These are phyloP conservation scores for Nannospalax galili DNA, from an alignment of 2,113 vertebrate genomes.

Conservation along the genomic window DNA sequence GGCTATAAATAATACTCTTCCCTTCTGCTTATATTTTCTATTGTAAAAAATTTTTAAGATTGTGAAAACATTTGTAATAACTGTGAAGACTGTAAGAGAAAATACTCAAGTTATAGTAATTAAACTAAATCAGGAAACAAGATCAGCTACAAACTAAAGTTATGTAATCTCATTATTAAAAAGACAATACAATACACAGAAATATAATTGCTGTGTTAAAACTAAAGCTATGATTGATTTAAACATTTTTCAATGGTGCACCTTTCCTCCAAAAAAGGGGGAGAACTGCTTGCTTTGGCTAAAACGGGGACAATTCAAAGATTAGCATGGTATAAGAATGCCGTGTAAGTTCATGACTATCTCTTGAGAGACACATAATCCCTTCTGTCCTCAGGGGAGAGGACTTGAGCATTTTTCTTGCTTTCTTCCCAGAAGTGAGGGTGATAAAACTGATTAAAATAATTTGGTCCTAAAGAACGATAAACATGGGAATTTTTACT, in stretches of 20 bases:
- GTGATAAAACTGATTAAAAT: not conserved
- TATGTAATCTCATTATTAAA: not conserved
- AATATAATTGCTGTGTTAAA: not conserved
- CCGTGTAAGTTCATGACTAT: not conserved
- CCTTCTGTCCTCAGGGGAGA: not conserved
- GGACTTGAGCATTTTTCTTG: not conserved
- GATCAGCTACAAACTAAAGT: not conserved
- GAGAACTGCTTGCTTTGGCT: too few species aligned
- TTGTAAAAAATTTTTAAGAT: not conserved
- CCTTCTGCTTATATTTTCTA: not conserved
- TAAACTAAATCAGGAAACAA: not conserved
- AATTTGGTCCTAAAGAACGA: not conserved
- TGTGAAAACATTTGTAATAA: not conserved
- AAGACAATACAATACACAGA: not conserved
- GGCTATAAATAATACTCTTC: not conserved
- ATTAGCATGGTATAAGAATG: not conserved
- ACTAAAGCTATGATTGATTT: not conserved
- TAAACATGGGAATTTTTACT: not conserved
- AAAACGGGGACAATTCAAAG: too few species aligned
- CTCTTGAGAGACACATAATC: not conserved
- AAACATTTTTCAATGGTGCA: not conserved
- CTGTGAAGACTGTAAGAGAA: not conserved
- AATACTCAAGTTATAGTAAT: constrained; percentile 29
- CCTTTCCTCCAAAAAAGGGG: too few species aligned
- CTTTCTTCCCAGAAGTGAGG: not conserved